A percentile compares a stretch with the other conserved stretches of the same genome.
These are phyloP conservation scores for Oreortyx pictus DNA, from an alignment of 2,797 vertebrate species.

Conservation along the genomic window DNA sequence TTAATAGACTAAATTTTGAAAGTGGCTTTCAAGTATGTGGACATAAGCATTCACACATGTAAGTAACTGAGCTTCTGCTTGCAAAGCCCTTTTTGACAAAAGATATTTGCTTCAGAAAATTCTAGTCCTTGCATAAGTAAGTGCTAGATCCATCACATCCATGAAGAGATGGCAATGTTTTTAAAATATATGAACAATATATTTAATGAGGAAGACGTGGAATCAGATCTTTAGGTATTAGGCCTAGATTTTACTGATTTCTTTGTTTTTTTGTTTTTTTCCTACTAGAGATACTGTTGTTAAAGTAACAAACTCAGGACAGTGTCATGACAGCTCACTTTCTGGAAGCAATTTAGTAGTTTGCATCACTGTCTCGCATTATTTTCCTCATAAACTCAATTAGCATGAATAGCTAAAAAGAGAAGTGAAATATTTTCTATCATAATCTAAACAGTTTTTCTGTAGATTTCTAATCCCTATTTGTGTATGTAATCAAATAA, in stretches of 20 bases:
- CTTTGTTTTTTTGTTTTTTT: not conserved
- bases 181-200: not conserved
- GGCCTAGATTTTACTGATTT: not conserved
- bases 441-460: slow-evolving; percentile 21
- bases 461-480: not conserved
- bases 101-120: slow-evolving; percentile 46
- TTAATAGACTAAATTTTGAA: slow-evolving; percentile 47
- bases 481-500: slow-evolving; percentile 25
- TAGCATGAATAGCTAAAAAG: slow-evolving; percentile 6
- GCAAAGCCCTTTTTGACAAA: slow-evolving; percentile 59
- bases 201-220: not conserved
- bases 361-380: not conserved
- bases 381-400: not conserved
- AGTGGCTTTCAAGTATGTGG: slow-evolving; percentile 21
- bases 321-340: not conserved
- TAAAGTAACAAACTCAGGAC: not conserved
- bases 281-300: not conserved
- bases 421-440: not conserved
- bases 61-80: slow-evolving; percentile 48
- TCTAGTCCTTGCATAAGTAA: not conserved
- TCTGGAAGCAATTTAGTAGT: not conserved
- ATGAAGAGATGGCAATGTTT: not conserved
- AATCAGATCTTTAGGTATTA: not conserved
- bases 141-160: slow-evolving; percentile 40
- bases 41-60: slow-evolving; percentile 26